These are phyloP conservation scores for Monopterus albus DNA, from an alignment of 2,113 vertebrate species.

Conservation along the genomic window DNA sequence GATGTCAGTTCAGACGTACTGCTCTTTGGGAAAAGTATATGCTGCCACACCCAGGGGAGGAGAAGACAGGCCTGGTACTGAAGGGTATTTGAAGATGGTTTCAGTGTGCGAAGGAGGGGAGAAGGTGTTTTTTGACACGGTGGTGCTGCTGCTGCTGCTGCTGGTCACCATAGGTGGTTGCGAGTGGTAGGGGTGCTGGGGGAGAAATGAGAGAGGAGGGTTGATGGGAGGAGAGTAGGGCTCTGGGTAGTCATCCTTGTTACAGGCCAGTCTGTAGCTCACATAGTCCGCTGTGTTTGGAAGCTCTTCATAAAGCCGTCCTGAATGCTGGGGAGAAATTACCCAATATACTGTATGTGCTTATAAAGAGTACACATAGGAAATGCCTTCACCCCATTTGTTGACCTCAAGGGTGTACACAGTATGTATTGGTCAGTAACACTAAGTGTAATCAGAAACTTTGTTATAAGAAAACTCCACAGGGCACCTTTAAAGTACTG, in stretches of 20 bases:
- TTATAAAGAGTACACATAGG: too few species aligned
- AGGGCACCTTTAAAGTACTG: too few species aligned
- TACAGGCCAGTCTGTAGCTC: slow-evolving; percentile 84
- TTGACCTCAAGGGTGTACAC: too few species aligned
- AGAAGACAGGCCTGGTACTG: slow-evolving; percentile 80
- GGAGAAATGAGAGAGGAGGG: slow-evolving; percentile 82
- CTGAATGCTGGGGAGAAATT: slow-evolving; percentile 81
- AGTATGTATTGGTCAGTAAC: too few species aligned
- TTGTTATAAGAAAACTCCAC: too few species aligned
- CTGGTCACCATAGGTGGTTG: slow-evolving; percentile 36
- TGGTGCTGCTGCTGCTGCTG: slow-evolving; percentile 69
- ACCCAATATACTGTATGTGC: too few species aligned
- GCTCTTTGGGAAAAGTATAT: slow-evolving; percentile 90
- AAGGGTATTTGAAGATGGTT: slow-evolving; percentile 85
- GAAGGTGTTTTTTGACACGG: slow-evolving; percentile 73
- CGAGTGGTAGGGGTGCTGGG: slow-evolving; percentile 82
- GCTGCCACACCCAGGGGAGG: slow-evolving; percentile 74
- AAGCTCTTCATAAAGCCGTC: slow-evolving; percentile 83
- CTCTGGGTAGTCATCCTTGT: slow-evolving; percentile 85
- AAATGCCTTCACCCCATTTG: too few species aligned
- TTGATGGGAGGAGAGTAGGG: slow-evolving; percentile 83
- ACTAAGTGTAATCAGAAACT: too few species aligned
- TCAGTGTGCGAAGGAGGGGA: slow-evolving; percentile 79
- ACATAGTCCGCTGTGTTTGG: slow-evolving; percentile 87
- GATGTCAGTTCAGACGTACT: slow-evolving; percentile 83